Percentiles rank a stretch among this genome's conserved stretches.
phyloP scores from a whole-genome alignment of 2,797 vertebrate species.

The Malacoraja senta region DNA sequence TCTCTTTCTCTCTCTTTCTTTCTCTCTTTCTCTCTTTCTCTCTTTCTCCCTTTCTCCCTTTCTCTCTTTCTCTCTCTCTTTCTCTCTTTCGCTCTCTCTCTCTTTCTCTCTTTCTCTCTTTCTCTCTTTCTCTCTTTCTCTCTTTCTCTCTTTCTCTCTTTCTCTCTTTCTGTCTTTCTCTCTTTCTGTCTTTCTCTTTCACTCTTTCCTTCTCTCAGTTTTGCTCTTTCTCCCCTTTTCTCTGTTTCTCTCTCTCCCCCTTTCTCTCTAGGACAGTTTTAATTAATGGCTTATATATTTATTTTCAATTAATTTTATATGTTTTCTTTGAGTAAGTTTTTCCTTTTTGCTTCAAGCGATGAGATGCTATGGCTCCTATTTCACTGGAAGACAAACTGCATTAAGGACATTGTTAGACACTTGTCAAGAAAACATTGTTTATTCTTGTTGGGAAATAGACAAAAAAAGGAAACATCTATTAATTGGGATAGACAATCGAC shows the following conservation, averaged over 20 bases:
- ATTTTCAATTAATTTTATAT: not conserved
- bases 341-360: not conserved
- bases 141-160: not conserved
- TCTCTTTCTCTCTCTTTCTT: not conserved
- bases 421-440: not conserved
- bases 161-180: not conserved
- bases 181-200: not conserved
- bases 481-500: not conserved
- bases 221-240: not conserved
- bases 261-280: not conserved
- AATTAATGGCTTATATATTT: too few species aligned
- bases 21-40: not conserved
- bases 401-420: not conserved
- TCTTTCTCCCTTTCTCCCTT: not conserved
- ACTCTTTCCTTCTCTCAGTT: too few species aligned
- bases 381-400: not conserved
- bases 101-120: not conserved
- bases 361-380: not conserved
- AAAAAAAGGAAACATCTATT: not conserved
- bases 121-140: not conserved
- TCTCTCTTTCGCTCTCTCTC: not conserved
- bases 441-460: not conserved
- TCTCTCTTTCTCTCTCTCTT: not conserved
- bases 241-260: not conserved
- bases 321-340: not conserved